A percentile compares a stretch with the other conserved stretches of the same genome.
These are phyloP conservation scores for Melitaea cinxia DNA, from an alignment of 1,140 invertebrate genomes.

Conservation along the genomic window DNA sequence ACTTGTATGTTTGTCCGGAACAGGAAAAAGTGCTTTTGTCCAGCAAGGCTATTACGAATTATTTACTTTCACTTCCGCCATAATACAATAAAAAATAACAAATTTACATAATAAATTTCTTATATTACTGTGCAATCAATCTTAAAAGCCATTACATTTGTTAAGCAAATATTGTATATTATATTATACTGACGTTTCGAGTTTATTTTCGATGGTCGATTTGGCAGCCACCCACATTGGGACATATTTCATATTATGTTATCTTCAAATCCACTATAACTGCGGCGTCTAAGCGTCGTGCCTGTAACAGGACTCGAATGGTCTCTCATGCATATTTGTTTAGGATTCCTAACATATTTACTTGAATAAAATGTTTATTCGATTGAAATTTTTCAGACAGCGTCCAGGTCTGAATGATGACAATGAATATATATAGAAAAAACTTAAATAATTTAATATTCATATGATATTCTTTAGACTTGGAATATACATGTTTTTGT, in stretches of 20 bases:
- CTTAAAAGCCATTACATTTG: slow-evolving; percentile 17
- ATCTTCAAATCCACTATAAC: slow-evolving; percentile 21
- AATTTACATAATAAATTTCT: not conserved
- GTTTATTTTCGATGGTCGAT: slow-evolving; percentile 23
- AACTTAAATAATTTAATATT: not conserved
- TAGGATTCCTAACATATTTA: slow-evolving; percentile 1
- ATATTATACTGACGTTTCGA: slow-evolving; percentile 7
- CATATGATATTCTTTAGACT: too few relatives aligned
- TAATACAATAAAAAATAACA: not conserved
- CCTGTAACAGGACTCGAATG: slow-evolving; percentile 8
- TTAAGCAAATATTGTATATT: slow-evolving; percentile 16
- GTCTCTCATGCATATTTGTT: slow-evolving; percentile 13
- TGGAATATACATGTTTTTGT: too few relatives aligned
- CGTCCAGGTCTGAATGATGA: not conserved
- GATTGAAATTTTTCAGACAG: not conserved
- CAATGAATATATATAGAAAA: not conserved
- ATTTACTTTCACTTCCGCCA: not conserved
- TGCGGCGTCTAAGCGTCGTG: slow-evolving; percentile 26
- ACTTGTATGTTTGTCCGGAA: not conserved
- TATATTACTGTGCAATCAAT: slow-evolving; percentile 13
- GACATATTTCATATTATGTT: slow-evolving; percentile 29
- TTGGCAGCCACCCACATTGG: slow-evolving; percentile 19
- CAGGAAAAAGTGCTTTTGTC: not conserved
- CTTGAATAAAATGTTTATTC: not conserved
- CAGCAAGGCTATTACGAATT: not conserved